A percentile compares a stretch with the other conserved stretches of the same genome.
Conservation (phyloP, 2,113 vertebrate genomes). For the Aspidoscelis tigris region DNA sequence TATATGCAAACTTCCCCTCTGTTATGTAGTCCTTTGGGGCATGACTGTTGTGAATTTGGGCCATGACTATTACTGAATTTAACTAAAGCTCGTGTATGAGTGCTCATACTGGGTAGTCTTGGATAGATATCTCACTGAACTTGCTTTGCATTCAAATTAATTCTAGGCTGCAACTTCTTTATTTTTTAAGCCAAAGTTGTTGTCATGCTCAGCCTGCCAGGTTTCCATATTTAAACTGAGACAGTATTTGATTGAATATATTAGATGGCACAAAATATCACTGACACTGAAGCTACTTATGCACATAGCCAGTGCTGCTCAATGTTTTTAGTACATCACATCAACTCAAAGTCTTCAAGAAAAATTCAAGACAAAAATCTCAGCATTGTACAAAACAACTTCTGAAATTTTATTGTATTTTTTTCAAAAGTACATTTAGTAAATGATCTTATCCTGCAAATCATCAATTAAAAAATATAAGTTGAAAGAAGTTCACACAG, state of each 20-base stretch:
- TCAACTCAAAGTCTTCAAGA: slow-evolving; percentile 60
- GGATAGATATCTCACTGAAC: neutral
- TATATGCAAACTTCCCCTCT: neutral
- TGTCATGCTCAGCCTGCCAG: slow-evolving; percentile 40
- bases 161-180: neutral
- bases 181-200: slow-evolving; percentile 33
- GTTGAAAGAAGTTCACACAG: slow-evolving; percentile 80
- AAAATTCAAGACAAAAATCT: slow-evolving; percentile 83
- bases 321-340: slow-evolving; percentile 42
- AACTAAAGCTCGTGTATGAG: neutral
- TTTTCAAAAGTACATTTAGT: slow-evolving; percentile 81
- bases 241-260: slow-evolving; percentile 29
- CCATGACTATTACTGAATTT: neutral
- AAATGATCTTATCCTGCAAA: slow-evolving; percentile 79
- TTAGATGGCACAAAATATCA: slow-evolving; percentile 15
- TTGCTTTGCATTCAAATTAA: neutral
- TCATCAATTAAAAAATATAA: slow-evolving; percentile 80
- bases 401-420: slow-evolving; percentile 87
- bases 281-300: slow-evolving; percentile 34
- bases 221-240: slow-evolving; percentile 32
- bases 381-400: slow-evolving; percentile 82
- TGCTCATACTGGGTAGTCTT: neutral
- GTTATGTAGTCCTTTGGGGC: neutral
- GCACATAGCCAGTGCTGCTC: neutral
- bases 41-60: neutral